A percentile compares a stretch with the other conserved stretches of the same genome.
Evolutionary conservation across 2,888 invertebrate species (phyloP).

Genomic region (Darwinula stevensoni): DNA sequence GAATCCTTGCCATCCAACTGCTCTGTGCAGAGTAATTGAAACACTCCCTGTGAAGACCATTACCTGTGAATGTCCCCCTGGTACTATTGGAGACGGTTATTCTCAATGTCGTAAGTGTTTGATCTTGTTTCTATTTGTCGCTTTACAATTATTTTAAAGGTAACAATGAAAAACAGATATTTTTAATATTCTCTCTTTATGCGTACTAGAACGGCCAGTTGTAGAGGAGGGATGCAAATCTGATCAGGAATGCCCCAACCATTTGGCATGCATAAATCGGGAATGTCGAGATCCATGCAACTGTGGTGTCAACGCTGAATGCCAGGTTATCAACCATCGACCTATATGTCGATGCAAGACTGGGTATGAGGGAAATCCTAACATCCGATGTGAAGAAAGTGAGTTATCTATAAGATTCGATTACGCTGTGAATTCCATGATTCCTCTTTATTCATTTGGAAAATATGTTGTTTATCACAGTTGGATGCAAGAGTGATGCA

Average conservation of each 20-base stretch:
- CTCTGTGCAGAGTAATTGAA: conserved; percentile 21
- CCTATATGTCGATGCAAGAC: conserved; percentile 35
- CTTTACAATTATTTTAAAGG: no score
- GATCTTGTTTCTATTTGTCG: no score
- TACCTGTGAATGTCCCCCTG: conserved; percentile 64
- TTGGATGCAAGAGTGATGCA: conserved; percentile 55
- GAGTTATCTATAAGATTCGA: no score
- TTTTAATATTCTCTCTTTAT: no score
- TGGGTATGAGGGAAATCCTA: conserved; percentile 56
- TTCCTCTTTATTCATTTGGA: no score
- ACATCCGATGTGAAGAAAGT: conserved; percentile 36
- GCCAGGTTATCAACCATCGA: conserved; percentile 10
- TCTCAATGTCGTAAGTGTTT: background rate
- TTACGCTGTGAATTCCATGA: no score
- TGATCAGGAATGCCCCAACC: conserved; percentile 39
- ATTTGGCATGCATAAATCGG: conserved; percentile 31
- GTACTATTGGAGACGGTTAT: conserved; percentile 14
- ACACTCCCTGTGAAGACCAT: conserved; percentile 58
- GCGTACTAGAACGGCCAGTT: background rate
- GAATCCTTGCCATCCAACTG: conserved; percentile 11
- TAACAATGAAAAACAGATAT: no score
- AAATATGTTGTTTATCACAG: no score
- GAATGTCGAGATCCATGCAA: conserved; percentile 12
- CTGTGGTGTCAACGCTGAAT: conserved; percentile 12
- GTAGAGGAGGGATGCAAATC: conserved; percentile 42